phyloP scores from a whole-genome alignment of 1,140 invertebrate species.

The Ostrea denselamellosa region DNA sequence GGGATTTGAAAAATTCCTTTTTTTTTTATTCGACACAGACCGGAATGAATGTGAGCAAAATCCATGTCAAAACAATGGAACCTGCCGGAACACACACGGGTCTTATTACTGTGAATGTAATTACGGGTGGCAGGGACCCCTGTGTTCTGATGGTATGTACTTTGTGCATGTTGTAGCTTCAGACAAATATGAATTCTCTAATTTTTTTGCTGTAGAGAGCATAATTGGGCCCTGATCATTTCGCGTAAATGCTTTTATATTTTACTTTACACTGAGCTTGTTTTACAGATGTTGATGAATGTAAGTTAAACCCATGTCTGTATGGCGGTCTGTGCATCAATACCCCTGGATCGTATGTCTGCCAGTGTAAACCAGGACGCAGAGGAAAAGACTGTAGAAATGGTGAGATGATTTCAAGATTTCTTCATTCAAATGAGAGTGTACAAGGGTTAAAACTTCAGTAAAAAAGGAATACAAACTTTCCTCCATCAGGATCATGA shows the following conservation, averaged over 20 bases:
- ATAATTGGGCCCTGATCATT: neutral
- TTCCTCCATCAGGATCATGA: neutral
- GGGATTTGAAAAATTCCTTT: neutral
- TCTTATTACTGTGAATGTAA: constrained; percentile 49
- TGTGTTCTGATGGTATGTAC: constrained; percentile 47
- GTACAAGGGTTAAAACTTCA: neutral
- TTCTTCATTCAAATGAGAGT: neutral
- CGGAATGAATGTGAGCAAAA: constrained; percentile 36
- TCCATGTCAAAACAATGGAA: constrained; percentile 48
- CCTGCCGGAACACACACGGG: constrained; percentile 46
- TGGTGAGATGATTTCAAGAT: constrained; percentile 44
- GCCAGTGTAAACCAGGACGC: constrained; percentile 43
- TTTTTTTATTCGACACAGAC: constrained; percentile 24
- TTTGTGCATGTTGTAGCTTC: neutral
- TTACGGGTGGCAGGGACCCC: constrained; percentile 40
- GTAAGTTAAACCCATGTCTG: constrained; percentile 89
- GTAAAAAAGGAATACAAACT: neutral
- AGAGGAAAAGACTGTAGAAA: constrained; percentile 77
- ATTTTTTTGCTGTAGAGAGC: neutral
- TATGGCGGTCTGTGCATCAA: constrained; percentile 80
- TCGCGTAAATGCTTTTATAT: neutral
- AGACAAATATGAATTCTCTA: constrained; percentile 14
- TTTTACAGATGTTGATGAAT: constrained; percentile 80
- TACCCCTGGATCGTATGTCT: constrained; percentile 55
- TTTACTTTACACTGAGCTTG: neutral